Evolutionary conservation across 2,888 invertebrate genomes (phyloP).

Genomic region (Microctonus hyperodae): DNA sequence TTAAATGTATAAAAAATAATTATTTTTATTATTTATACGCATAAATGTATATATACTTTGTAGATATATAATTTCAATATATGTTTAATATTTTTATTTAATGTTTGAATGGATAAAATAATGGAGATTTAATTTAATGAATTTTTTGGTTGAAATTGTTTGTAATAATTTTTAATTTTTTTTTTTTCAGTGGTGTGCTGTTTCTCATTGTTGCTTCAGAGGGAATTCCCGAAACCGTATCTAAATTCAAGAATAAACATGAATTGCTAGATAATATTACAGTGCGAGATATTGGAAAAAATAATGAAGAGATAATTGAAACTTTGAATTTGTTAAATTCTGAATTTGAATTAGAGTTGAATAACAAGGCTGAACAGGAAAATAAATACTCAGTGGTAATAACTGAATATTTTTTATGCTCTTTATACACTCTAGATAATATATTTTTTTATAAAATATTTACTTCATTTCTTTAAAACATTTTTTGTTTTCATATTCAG

Average conservation of each 20-base stretch:
- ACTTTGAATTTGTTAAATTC: slow-evolving; percentile 21
- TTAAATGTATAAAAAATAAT: too few relatives aligned
- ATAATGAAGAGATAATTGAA: slow-evolving; percentile 17
- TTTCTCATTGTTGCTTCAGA: slow-evolving; percentile 70
- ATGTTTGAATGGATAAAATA: too few relatives aligned
- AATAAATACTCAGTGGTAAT: slow-evolving; percentile 40
- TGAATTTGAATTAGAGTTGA: slow-evolving; percentile 26
- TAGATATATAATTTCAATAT: too few relatives aligned
- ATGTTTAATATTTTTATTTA: too few relatives aligned
- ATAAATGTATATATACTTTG: too few relatives aligned
- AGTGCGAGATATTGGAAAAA: slow-evolving; percentile 33
- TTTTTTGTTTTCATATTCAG: neutral
- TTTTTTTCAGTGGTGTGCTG: slow-evolving; percentile 66
- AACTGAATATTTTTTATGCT: neutral
- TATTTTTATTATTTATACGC: too few relatives aligned
- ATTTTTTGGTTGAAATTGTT: too few relatives aligned
- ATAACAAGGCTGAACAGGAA: slow-evolving; percentile 35
- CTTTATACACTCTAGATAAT: neutral
- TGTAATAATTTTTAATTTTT: slow-evolving; percentile 40
- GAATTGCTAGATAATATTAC: slow-evolving; percentile 45
- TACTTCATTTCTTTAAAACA: neutral
- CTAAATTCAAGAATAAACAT: slow-evolving; percentile 35
- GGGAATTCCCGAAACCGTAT: slow-evolving; percentile 47
- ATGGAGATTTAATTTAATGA: too few relatives aligned
- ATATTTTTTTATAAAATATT: neutral